Evolutionary conservation across 2,888 invertebrate species (phyloP).

Genomic region (Rambutsinella grinnellia): DNA sequence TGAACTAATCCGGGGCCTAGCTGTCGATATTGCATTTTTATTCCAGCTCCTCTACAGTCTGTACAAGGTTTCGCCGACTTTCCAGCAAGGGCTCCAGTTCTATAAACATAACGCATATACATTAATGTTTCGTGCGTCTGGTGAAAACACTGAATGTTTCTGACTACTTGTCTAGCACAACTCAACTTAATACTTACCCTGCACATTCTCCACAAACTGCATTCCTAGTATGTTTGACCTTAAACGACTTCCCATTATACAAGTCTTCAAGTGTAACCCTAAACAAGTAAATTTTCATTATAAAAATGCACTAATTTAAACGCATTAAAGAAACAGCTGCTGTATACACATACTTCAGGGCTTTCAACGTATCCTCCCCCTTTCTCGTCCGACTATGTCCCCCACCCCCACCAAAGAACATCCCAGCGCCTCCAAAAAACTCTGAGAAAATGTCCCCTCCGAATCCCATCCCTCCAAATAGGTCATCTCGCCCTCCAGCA

Average conservation of each 20-base stretch:
- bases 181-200: slow-evolving; percentile 74
- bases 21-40: slow-evolving; percentile 80
- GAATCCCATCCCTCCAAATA: slow-evolving; percentile 61
- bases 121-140: too few species aligned
- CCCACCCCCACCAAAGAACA: slow-evolving; percentile 69
- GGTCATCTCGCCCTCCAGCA: slow-evolving; percentile 74
- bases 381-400: slow-evolving; percentile 73
- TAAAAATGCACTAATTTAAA: slow-evolving; percentile 13
- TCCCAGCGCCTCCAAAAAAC: slow-evolving; percentile 74
- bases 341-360: slow-evolving; percentile 74
- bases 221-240: slow-evolving; percentile 85
- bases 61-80: slow-evolving; percentile 79
- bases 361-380: slow-evolving; percentile 88
- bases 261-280: slow-evolving; percentile 89
- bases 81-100: slow-evolving; percentile 56
- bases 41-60: slow-evolving; percentile 83
- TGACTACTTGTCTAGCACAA: neutral
- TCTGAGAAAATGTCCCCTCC: slow-evolving; percentile 76
- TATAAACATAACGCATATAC: slow-evolving; percentile 25
- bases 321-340: neutral
- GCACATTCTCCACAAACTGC: slow-evolving; percentile 83
- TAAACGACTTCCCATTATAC: slow-evolving; percentile 89
- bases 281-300: slow-evolving; percentile 63
- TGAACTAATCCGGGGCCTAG: slow-evolving; percentile 78
- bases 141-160: too few species aligned